Evolutionary conservation across 2,888 invertebrate species (phyloP).

Genomic region (Apodemia mormo): DNA sequence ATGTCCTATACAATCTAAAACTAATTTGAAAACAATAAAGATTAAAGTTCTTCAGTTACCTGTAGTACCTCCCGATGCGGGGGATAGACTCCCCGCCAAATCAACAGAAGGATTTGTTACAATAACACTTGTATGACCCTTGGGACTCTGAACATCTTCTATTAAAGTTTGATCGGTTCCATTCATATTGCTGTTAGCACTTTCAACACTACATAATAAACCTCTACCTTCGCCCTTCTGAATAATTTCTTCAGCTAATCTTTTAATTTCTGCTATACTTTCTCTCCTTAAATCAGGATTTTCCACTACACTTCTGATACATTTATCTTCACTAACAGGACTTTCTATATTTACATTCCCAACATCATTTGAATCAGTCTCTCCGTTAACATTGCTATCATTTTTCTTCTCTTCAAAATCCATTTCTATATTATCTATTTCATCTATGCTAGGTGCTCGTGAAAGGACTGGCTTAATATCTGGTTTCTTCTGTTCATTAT

Average conservation of each 20-base stretch:
- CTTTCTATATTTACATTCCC: slow-evolving; percentile 43
- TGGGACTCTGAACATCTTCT: slow-evolving; percentile 59
- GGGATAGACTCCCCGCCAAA: slow-evolving; percentile 69
- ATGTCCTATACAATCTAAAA: too few relatives aligned
- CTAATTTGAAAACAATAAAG: neutral
- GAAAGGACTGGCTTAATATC: slow-evolving; percentile 65
- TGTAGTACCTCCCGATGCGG: slow-evolving; percentile 68
- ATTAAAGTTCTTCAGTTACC: slow-evolving; percentile 46
- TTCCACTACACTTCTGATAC: slow-evolving; percentile 68
- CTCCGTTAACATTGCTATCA: slow-evolving; percentile 69
- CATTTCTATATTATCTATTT: slow-evolving; percentile 70
- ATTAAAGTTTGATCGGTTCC: slow-evolving; percentile 63
- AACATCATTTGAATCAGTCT: slow-evolving; percentile 72
- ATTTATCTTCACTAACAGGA: slow-evolving; percentile 31
- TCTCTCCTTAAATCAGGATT: slow-evolving; percentile 74
- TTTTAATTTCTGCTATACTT: slow-evolving; percentile 75
- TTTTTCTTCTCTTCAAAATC: slow-evolving; percentile 72
- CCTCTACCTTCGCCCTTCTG: slow-evolving; percentile 76
- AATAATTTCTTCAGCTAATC: slow-evolving; percentile 73
- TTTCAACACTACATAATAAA: slow-evolving; percentile 70
- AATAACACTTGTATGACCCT: slow-evolving; percentile 84
- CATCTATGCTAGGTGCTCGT: slow-evolving; percentile 75
- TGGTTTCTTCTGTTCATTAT: slow-evolving; percentile 63
- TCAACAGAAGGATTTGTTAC: slow-evolving; percentile 88
- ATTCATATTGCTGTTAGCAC: slow-evolving; percentile 63